Percentiles rank a stretch among this genome's conserved stretches.
These are phyloP conservation scores for Macrophya alboannulata DNA, from an alignment of 2,888 invertebrate species.

Conservation along the genomic window DNA sequence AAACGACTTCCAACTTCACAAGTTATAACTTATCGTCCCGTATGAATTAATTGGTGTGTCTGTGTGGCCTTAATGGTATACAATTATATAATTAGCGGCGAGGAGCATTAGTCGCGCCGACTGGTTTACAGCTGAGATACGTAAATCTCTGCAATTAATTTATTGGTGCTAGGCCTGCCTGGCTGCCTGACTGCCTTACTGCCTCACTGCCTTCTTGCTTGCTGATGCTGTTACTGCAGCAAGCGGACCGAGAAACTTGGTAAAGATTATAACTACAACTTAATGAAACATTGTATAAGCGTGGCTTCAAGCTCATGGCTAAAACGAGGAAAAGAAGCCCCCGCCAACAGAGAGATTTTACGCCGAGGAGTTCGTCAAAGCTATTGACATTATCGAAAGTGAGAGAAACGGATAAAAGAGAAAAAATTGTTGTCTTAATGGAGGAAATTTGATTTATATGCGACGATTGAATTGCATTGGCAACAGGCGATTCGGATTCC, in stretches of 20 bases:
- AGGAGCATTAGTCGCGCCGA: slow-evolving; percentile 74
- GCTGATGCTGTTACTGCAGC: background rate
- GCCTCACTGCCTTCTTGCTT: background rate
- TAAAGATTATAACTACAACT: slow-evolving; percentile 44
- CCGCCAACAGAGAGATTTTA: background rate
- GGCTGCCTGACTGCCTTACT: slow-evolving; percentile 39
- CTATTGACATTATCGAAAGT: too few relatives aligned
- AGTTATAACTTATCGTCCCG: slow-evolving; percentile 57
- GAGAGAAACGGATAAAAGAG: too few relatives aligned
- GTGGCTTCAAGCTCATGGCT: background rate
- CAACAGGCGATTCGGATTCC: background rate
- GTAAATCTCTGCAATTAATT: slow-evolving; percentile 79
- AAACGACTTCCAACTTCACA: slow-evolving; percentile 60
- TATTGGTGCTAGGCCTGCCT: slow-evolving; percentile 69
- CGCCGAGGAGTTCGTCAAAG: too few relatives aligned
- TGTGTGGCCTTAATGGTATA: slow-evolving; percentile 75
- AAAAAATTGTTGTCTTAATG: background rate
- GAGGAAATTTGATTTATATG: background rate
- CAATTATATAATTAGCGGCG: slow-evolving; percentile 78
- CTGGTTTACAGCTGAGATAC: slow-evolving; percentile 78
- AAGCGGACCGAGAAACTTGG: background rate
- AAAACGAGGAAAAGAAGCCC: background rate
- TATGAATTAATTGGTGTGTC: slow-evolving; percentile 72
- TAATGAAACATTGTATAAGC: background rate
- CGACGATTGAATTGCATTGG: background rate